Evolutionary conservation across 1,140 invertebrate species (phyloP).

Genomic region (Drosophila orena): DNA sequence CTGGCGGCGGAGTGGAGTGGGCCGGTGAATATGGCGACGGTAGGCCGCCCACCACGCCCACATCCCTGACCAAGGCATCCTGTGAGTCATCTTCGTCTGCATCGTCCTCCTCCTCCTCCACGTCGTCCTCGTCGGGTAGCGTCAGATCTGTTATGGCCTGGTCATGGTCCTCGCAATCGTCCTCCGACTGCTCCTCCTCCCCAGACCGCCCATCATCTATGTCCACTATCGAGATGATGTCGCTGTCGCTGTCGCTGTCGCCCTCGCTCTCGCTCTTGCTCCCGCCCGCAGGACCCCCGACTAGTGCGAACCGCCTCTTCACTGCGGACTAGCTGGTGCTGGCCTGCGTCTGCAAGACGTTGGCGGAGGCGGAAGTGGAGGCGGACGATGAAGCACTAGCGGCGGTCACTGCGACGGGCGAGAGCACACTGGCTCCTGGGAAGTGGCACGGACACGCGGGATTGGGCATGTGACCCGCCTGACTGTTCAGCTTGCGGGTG

Average conservation of each 20-base stretch:
- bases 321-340: slow-evolving; percentile 79
- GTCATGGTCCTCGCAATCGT: slow-evolving; percentile 5
- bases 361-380: slow-evolving; percentile 1
- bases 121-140: slow-evolving; percentile 20
- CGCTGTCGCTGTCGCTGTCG: slow-evolving; percentile 20
- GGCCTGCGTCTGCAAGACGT: slow-evolving; percentile 65
- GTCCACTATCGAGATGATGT: slow-evolving; percentile 70
- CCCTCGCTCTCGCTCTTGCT: slow-evolving; percentile 27
- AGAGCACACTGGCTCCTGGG: slow-evolving; percentile 48
- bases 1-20: slow-evolving; percentile 14
- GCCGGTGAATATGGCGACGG: slow-evolving; percentile 18
- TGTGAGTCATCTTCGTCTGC: slow-evolving; percentile 60
- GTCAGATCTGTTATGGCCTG: slow-evolving; percentile 27
- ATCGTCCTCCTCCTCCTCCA: not conserved
- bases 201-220: slow-evolving; percentile 56
- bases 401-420: not conserved
- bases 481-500: slow-evolving; percentile 75
- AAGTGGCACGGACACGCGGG: slow-evolving; percentile 74
- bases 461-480: slow-evolving; percentile 56
- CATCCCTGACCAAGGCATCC: slow-evolving; percentile 70
- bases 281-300: not conserved
- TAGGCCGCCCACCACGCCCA: slow-evolving; percentile 61
- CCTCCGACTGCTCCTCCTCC: slow-evolving; percentile 10
- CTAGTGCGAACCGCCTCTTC: slow-evolving; percentile 25
- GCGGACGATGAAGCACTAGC: slow-evolving; percentile 8